Conservation (phyloP, 2,888 invertebrate species). For the Spodoptera exigua region DNA sequence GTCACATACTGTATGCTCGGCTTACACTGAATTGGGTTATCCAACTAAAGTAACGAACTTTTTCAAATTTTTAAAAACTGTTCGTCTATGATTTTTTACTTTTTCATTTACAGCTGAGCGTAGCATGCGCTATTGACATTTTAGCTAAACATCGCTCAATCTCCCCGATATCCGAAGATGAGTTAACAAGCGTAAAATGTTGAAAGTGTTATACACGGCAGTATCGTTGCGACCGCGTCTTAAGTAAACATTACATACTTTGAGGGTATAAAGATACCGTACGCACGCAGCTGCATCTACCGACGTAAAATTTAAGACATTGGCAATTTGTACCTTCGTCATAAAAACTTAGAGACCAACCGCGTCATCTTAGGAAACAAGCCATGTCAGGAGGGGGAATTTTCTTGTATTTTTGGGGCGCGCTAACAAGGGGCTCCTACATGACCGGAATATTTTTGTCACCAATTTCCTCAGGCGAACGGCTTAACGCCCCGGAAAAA, state of each 20-base stretch:
- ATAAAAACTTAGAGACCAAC: conserved; percentile 77
- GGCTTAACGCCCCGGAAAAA: conserved; percentile 82
- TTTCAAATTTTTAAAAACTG: conserved; percentile 41
- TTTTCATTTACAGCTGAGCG: conserved; percentile 36
- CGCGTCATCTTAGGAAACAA: conserved; percentile 74
- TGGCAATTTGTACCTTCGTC: conserved; percentile 70
- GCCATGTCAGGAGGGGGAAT: conserved; percentile 76
- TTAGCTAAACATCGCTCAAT: conserved; percentile 40
- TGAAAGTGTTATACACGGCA: conserved; percentile 39
- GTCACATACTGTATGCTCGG: conserved; percentile 64
- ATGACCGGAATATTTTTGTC: conserved; percentile 88
- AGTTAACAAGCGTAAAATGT: conserved; percentile 53
- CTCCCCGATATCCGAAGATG: conserved; percentile 28
- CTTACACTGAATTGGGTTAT: conserved; percentile 66
- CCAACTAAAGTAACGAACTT: conserved; percentile 55
- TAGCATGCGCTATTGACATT: conserved; percentile 45
- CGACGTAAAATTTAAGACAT: conserved; percentile 78
- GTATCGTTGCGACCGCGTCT: conserved; percentile 11
- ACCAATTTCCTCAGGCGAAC: conserved; percentile 83
- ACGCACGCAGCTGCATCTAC: conserved; percentile 74
- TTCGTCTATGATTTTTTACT: conserved; percentile 24
- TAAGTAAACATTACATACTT: conserved; percentile 64
- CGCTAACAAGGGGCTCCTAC: conserved; percentile 84
- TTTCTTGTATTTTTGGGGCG: conserved; percentile 79
- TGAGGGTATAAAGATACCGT: conserved; percentile 61